phyloP scores from a whole-genome alignment of 2,797 vertebrate species.

The Gephyroberyx darwinii region DNA sequence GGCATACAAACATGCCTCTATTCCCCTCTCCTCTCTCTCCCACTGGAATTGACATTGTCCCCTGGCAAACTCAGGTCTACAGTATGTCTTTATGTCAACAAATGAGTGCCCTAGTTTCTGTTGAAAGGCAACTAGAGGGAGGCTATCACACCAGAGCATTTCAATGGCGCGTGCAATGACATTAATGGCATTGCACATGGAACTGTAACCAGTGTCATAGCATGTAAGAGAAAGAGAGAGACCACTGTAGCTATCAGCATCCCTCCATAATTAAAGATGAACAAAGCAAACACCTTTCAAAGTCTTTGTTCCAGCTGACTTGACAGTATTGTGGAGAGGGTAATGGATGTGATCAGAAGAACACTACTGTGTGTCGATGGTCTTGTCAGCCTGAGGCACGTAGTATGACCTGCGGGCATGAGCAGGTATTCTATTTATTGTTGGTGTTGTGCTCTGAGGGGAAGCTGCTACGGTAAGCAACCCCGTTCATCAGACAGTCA shows the following conservation, averaged over 20 bases:
- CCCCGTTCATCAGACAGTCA: conserved; percentile 46
- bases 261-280: conserved; percentile 32
- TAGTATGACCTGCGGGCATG: conserved; percentile 59
- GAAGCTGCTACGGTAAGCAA: conserved; percentile 51
- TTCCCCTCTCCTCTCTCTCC: conserved; percentile 30
- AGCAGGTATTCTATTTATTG: conserved; percentile 26
- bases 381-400: conserved; percentile 43
- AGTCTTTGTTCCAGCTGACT: conserved; percentile 21
- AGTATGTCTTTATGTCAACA: conserved; percentile 59
- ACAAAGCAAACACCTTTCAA: conserved; percentile 4
- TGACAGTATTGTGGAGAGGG: conserved; percentile 20
- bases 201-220: conserved; percentile 9
- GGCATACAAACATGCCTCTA: conserved; percentile 69
- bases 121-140: conserved; percentile 46
- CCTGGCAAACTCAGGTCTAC: conserved; percentile 54
- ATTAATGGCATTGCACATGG: conserved; percentile 30
- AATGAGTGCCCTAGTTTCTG: conserved; percentile 49
- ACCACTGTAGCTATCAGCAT: conserved; percentile 4
- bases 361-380: conserved; percentile 5
- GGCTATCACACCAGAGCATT: conserved; percentile 30
- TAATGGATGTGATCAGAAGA: conserved; percentile 22
- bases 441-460: conserved; percentile 26
- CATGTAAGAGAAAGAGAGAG: conserved; percentile 3
- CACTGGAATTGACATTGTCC: conserved; percentile 58
- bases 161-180: conserved; percentile 21